Base-by-base conservation (phyloP, 1,140 invertebrate species). In the Acromyrmex heyeri region DNA sequence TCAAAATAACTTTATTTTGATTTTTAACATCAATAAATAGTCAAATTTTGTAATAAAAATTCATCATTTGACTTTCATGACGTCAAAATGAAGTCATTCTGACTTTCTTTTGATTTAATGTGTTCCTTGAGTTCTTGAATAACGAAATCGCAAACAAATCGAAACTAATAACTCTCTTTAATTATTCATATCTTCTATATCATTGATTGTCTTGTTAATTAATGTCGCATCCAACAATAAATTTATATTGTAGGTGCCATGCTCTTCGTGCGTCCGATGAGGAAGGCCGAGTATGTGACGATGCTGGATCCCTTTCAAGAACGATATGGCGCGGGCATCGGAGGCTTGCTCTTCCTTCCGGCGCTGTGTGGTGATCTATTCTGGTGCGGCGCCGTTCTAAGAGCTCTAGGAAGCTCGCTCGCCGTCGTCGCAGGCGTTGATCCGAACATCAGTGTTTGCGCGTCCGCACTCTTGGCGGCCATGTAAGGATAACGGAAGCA, bases 281-380 rank as follows among this genome's bases (percentile, higher is more conserved):
- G 98, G 85, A 96, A 97, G 88, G 96, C 97, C 88, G 97, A 97
- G 18, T 98, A 98, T 93, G 97, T 98, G n/a, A 98, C 98, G 0
- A 98, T 98, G 97, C 94, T 98, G 92, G 98, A 98, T 94, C 98
- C 98, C 1, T 97, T 98, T 93, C 97, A 97, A 94, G 96, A 97
- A 82, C 97, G 95, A 89, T 98, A 98, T 92, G 98, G 98, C 21
- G 96, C 96, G 88, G 94, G 97, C 53, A 97, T 98, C 94, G 98
- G 98, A 34, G 97, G 97, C 1, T 94, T 98, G 21, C 95, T 98
- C 65, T 98, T 98, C 92, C 94, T 98, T 48, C 98, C 98, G 12
- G 97, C 97, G 61, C 95, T 98, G 3, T 96, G 97, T 81, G 97
- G 97, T 16, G 98, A 98, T 94, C 96, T 98, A 27, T 98, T 98